phyloP scores from a whole-genome alignment of 1,140 invertebrate species.

The Tetragonula clypearis region DNA sequence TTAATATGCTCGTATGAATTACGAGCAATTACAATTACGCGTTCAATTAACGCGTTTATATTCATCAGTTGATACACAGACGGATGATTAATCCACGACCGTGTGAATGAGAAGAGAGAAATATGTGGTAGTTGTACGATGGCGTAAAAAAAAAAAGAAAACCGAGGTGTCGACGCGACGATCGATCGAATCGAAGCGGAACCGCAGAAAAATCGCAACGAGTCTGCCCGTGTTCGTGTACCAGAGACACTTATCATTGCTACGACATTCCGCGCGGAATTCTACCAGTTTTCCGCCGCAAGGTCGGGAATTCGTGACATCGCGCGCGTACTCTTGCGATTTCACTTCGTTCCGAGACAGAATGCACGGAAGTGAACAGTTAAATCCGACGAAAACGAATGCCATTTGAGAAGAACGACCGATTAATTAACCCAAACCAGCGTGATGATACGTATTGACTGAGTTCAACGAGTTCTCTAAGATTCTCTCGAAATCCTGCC shows the following conservation, averaged over 20 bases:
- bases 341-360: background rate
- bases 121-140: constrained; percentile 8
- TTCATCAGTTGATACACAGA: background rate
- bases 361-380: background rate
- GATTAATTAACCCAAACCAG: no score
- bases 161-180: background rate
- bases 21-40: no score
- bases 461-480: no score
- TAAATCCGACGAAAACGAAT: background rate
- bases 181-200: constrained; percentile 27
- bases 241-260: constrained; percentile 23
- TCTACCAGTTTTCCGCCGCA: constrained; percentile 29
- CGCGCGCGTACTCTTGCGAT: background rate
- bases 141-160: constrained; percentile 3
- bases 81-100: background rate
- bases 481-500: no score
- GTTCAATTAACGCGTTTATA: background rate
- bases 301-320: constrained; percentile 41
- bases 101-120: background rate
- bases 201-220: constrained; percentile 17
- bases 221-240: background rate
- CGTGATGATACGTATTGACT: no score
- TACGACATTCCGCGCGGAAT: constrained; percentile 31
- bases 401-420: no score
- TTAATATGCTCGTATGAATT: no score